Conservation (phyloP, 2,113 vertebrate species). For the Prionailurus viverrinus region DNA sequence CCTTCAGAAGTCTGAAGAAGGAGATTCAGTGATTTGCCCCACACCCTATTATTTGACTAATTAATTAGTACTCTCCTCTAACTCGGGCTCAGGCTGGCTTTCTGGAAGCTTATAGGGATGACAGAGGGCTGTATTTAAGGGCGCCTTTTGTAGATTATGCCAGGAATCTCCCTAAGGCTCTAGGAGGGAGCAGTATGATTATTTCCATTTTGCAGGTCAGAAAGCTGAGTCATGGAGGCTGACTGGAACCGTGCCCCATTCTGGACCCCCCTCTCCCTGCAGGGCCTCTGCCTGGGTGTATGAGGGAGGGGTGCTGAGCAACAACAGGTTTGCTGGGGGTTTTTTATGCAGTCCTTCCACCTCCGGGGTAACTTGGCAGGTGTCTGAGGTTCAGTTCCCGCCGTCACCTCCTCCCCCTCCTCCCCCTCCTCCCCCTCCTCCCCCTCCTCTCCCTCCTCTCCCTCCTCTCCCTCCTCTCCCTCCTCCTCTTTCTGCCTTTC, state of each 20-base stretch:
- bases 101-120: slow-evolving; percentile 6
- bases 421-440: not conserved
- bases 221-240: slow-evolving; percentile 15
- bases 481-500: not conserved
- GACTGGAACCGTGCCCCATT: not conserved
- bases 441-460: not conserved
- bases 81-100: not conserved
- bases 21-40: not conserved
- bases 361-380: not conserved
- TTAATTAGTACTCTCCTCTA: slow-evolving; percentile 57
- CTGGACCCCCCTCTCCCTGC: not conserved
- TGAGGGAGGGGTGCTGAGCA: not conserved
- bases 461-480: no score
- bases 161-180: slow-evolving; percentile 24
- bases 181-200: not conserved
- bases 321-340: not conserved
- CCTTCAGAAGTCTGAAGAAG: slow-evolving; percentile 2
- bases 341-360: not conserved
- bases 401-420: no score
- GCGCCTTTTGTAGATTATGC: not conserved
- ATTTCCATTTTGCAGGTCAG: slow-evolving; percentile 51
- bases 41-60: slow-evolving; percentile 64
- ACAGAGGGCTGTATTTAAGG: slow-evolving; percentile 62
- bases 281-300: not conserved
- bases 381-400: not conserved